phyloP scores from a whole-genome alignment of 2,113 vertebrate genomes.

The Aramus guarauna region DNA sequence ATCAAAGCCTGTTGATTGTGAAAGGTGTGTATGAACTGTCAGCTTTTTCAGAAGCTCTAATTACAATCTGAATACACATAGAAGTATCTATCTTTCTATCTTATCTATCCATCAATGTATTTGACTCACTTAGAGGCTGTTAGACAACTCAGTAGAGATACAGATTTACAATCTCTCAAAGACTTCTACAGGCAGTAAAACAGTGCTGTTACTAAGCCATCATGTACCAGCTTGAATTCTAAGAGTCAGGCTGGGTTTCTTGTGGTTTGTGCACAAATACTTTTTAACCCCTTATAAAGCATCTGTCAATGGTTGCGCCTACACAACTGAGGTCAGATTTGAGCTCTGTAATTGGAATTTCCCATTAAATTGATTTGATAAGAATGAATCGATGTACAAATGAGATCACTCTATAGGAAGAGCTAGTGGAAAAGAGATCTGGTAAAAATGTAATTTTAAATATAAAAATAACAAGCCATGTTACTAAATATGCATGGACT shows the following conservation, averaged over 20 bases:
- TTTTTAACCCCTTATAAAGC: conserved; percentile 1
- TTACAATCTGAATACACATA: not conserved
- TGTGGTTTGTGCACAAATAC: not conserved
- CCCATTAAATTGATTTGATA: not conserved
- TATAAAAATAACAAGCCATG: not conserved
- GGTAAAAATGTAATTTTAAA: not conserved
- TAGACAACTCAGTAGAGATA: not conserved
- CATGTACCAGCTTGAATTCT: not conserved
- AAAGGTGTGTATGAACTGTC: not conserved
- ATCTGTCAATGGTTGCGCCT: not conserved
- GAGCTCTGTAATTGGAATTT: conserved; percentile 13
- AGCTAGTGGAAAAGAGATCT: not conserved
- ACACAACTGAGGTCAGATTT: not conserved
- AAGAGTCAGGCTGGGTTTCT: not conserved
- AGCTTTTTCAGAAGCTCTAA: not conserved
- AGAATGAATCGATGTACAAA: not conserved
- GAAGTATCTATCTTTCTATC: not conserved
- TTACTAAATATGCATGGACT: not conserved
- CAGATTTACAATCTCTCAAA: not conserved
- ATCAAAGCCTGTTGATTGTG: not conserved
- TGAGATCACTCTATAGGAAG: not conserved
- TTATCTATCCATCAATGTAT: not conserved
- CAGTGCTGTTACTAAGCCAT: not conserved
- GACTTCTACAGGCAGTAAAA: not conserved
- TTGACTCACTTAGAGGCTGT: conserved; percentile 1